Evolutionary conservation across 2,888 invertebrate species (phyloP), one percentile per base, ranked within the genome.

Genomic region (Aplocera efformata): DNA sequence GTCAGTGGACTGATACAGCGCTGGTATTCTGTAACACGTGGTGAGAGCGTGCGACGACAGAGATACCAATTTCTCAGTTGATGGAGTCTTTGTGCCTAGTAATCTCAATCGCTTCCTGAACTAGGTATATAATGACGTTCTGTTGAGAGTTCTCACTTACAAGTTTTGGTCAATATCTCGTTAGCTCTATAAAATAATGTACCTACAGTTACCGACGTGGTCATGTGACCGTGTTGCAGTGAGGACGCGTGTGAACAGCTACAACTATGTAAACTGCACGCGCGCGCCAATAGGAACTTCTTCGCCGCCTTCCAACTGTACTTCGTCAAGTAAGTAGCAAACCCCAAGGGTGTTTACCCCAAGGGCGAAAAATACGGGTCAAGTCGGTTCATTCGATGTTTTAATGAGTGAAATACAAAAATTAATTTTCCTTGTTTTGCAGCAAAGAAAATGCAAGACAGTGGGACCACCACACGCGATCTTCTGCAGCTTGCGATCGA

Each of bases 281-380:
- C 85, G 7, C 58, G 71, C 5, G 75, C 86, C 1, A 54, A 52
- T 0, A 46, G 54, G 3, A 82, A 59, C 58, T 80, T 85, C 59
- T 48, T 86, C 0, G 68, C 85, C 0, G 73, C 88, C 0, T 88
- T 70, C 54, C 68, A 88, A 41, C 60, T 88, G 0, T 89, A 88
- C 52, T 89, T 89, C 22, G 82, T 88, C 31, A 89, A 85, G 89
- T 88, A 59, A 80, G 82, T 71, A 10, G 23, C 22, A n/a, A n/a
- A 9, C 22, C 24, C 24, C n/a, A 6, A 20, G 13, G 5, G 3
- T 23, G 10, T 10, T 26, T 40, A 11, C 17, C 11, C 1, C 23
- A n/a, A n/a, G n/a, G n/a, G n/a, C n/a, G n/a, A n/a, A n/a, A n/a
- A n/a, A n/a, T n/a, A n/a, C n/a, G n/a, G n/a, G n/a, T n/a, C n/a